Evolutionary conservation across 2,797 vertebrate genomes (phyloP).

Genomic region (Lindbergichthys nudifrons): DNA sequence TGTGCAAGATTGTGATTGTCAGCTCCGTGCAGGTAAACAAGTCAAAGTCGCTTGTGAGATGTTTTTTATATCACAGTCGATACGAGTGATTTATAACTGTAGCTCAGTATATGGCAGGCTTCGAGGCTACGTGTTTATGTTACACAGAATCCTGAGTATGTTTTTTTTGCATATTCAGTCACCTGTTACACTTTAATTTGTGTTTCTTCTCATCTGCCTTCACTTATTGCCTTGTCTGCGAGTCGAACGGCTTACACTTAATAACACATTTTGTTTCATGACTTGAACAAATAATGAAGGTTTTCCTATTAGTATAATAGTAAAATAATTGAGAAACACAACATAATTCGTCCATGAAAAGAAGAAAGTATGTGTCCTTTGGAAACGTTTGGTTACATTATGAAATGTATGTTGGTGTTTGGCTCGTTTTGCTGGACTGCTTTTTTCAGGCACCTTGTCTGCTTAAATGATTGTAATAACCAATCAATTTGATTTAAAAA

Average conservation of each 20-base stretch:
- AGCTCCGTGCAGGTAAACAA: conserved; percentile 40
- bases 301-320: conserved; percentile 31
- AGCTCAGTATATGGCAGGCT: conserved; percentile 58
- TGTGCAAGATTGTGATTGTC: conserved; percentile 70
- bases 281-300: conserved; percentile 34
- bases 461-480: conserved; percentile 71
- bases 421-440: conserved; percentile 59
- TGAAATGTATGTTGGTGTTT: conserved; percentile 63
- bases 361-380: conserved; percentile 51
- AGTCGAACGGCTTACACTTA: conserved; percentile 64
- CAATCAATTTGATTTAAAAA: conserved; percentile 51
- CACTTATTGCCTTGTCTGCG: conserved; percentile 76
- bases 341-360: conserved; percentile 50
- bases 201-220: conserved; percentile 74
- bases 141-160: conserved; percentile 59
- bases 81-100: conserved; percentile 65
- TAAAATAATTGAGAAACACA: conserved; percentile 29
- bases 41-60: conserved; percentile 59
- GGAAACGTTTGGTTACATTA: conserved; percentile 50
- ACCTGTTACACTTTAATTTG: conserved; percentile 56
- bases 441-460: conserved; percentile 50
- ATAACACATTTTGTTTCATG: conserved; percentile 35
- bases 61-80: conserved; percentile 65
- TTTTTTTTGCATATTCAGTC: conserved; percentile 65
- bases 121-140: conserved; percentile 61